Evolutionary conservation across 2,797 vertebrate genomes (phyloP).

Genomic region (Spizella passerina): DNA sequence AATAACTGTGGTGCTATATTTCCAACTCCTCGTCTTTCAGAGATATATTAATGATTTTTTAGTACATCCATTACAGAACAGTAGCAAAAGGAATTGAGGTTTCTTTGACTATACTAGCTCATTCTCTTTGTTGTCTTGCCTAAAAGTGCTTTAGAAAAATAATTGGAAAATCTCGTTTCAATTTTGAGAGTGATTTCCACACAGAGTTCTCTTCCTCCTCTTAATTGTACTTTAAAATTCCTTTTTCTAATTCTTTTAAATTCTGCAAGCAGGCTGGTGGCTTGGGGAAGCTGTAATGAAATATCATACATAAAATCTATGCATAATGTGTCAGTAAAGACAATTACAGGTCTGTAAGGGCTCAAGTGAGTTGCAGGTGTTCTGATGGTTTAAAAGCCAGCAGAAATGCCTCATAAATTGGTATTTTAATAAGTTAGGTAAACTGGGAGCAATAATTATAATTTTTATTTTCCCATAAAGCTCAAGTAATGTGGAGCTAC

Average conservation of each 20-base stretch:
- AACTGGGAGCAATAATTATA: not conserved
- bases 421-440: not conserved
- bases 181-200: not conserved
- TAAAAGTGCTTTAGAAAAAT: not conserved
- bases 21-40: not conserved
- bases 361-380: not conserved
- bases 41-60: constrained; percentile 3
- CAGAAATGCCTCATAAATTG: not conserved
- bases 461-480: not conserved
- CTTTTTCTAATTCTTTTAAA: not conserved
- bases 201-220: not conserved
- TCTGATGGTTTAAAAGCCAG: not conserved
- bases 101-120: not conserved
- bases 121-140: not conserved
- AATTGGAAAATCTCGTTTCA: not conserved
- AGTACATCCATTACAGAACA: not conserved
- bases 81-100: not conserved
- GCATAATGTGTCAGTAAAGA: not conserved
- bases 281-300: constrained; percentile 11
- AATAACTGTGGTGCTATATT: not conserved
- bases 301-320: constrained; percentile 23
- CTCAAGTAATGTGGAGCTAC: not conserved
- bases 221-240: constrained; percentile 26
- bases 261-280: constrained; percentile 2
- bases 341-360: not conserved